These are phyloP conservation scores for Brachypodius melanocephalos DNA, from an alignment of 2,113 vertebrate species.

Conservation along the genomic window DNA sequence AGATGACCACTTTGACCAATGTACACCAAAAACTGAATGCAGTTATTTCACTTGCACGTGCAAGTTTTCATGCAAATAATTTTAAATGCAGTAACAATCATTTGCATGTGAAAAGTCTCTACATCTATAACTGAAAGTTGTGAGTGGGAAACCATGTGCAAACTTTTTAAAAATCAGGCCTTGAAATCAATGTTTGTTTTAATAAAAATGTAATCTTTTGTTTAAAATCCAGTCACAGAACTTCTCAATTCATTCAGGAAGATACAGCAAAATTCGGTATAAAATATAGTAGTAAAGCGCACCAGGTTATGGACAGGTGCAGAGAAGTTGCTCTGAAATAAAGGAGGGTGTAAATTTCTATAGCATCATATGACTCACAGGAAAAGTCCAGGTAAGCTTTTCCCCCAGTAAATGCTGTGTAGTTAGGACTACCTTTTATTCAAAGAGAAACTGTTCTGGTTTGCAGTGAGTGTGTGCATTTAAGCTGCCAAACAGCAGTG, in stretches of 20 bases:
- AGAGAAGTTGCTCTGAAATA: neutral
- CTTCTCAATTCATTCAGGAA: neutral
- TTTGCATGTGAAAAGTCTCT: neutral
- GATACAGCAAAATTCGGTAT: neutral
- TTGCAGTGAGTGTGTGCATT: neutral
- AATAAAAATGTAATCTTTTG: neutral
- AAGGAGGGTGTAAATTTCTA: neutral
- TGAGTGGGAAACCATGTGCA: fast-evolving
- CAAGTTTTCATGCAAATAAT: neutral
- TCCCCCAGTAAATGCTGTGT: neutral
- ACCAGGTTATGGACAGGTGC: neutral
- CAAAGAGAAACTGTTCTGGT: neutral
- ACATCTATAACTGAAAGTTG: neutral
- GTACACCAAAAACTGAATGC: neutral
- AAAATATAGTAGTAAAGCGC: neutral
- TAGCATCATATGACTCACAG: neutral
- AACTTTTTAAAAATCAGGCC: neutral
- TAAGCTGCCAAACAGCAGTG: neutral
- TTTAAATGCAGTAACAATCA: neutral
- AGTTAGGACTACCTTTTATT: neutral
- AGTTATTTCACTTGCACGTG: neutral
- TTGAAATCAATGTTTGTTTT: neutral
- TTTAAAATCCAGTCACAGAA: neutral
- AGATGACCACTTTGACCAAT: neutral
- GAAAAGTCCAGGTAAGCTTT: neutral